Evolutionary conservation across 2,113 vertebrate species (phyloP), one percentile per base, ranked within the genome.

Genomic region (Tylochromis polylepis): DNA sequence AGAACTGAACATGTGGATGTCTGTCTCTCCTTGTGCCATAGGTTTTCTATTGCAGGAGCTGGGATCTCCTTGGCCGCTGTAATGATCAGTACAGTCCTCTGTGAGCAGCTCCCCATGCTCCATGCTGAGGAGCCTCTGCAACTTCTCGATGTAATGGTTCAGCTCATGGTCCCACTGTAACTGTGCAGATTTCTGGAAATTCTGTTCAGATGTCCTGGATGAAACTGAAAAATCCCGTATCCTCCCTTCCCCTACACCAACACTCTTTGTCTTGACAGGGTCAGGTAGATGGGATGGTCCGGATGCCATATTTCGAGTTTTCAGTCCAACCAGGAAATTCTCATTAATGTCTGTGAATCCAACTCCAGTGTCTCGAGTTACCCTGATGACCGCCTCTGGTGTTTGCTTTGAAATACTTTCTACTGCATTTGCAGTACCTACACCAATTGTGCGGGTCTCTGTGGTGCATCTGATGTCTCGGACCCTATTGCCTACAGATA

Each of bases 301-400:
- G 1, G 98, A 99, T 0, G 98, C 98, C 90, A 99, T 99, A 91
- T 97, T 98, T 58, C 98, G 96, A 85, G 97, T 98, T 94, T 97
- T 99, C 57, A 99, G 92, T 24, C 98, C 98, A 67, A 99, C 95
- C 60, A 99, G 91, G 55, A 97, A 98, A 94, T 98, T 98, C 77
- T 99, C 98, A 4, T 97, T 78, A 87, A 99, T 60, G 46, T 92
- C 97, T 43, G 97, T 96, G 86, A 98, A 97, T 8, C 99, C 99
- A 86, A 97, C 86, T 0, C 98, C 97, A 4, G 89, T 94, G 87
- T 99, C 98, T 95, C 97, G 96, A 88, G 97, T 99, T 91, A 96
- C 97, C 31, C 93, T 96, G n/a, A 46, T 15, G 2, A 18, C 29
- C 53, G 94, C 60, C 1, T 90, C 86, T 1, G 91, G 92, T 2